Base-by-base conservation (phyloP, 1,140 invertebrate genomes). In the Drosophila busckii region DNA sequence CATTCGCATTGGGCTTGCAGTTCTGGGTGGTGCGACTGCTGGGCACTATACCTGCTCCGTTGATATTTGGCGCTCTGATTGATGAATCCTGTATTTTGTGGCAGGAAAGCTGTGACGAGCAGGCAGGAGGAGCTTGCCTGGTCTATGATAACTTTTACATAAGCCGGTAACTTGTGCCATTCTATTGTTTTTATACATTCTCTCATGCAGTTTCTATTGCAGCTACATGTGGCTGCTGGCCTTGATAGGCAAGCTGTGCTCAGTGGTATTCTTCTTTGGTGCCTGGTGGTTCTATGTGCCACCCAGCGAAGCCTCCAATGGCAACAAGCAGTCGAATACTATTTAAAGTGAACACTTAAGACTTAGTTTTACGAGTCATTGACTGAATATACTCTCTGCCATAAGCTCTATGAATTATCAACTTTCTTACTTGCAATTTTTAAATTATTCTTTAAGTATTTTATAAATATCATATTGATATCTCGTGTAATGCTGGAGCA, bases 21-120 rank as follows among this genome's bases (percentile, higher is more conserved):
- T n/a, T n/a, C n/a, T 96, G 95, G 93, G 94, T 96, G 58, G 93
- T 95, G 4, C 89, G 95, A 9, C 83, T 94, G 29, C 68, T 92
- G 83, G 94, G 94, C n/a, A 95, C 95, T 2, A 96, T 96, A 70
- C 95, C 95, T 1, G 93, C 94, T 8, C 95, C 95, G 0, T 91
- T 96, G 45, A 90, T 96, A 44, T 96, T 96, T 87, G 95, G 95
- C 0, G 91, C 91, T 49, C 90, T 95, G 9, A 96, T 97, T 49
- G 95, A 97, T 84, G 90, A 93, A 13, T 92, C 94, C 0, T 97
- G 95, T 80, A 89, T 94, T 22, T 86, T 95, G 22, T 96, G 95
- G 95, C 90, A 92, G 31, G 89, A 90, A 23, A 84, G 88, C 29
- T 92, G 91, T 42, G 86, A 89, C 2, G 89, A 88, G 7, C 88